Base-by-base conservation (phyloP, 2,888 invertebrate species). In the Argyresthia albistria region DNA sequence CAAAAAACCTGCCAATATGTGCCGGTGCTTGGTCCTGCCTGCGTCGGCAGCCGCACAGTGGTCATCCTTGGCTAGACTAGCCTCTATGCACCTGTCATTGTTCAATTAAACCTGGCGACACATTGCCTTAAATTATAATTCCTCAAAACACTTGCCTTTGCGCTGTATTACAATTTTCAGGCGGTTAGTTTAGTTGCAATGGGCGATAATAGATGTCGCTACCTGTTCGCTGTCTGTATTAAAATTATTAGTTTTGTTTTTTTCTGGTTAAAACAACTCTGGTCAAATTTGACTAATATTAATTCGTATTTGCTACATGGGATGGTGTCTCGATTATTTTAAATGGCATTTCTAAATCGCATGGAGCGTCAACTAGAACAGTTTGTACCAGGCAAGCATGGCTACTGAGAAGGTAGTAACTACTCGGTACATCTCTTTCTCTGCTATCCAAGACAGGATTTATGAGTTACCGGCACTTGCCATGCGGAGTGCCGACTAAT, bases 361-460 rank as follows among this genome's bases (percentile, higher is more conserved):
- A 75, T 63, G 76, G 78, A 82, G 78, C 86, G 82, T 87, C 86
- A 87, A 86, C 80, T 87, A 82, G 87, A 87, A 86, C 87, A 86
- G 76, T 68, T 59, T 57, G 65, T 80, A 86, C 84, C 59, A 83
- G 82, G 87, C 57, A 54, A 58, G 48, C 76, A 86, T 67, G 72
- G 60, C 45, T 56, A 42, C 43, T 35, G 51, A 35, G 46, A 25
- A 46, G 46, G 4, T 46, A 14, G 45, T 16, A 10, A 9, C 15
- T 6, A 16, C 45, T 16, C 16, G 14, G 25, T 6, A 25, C 25
- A 25, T 25, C 25, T 25, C 25, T 25, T 25, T 2, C 25, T 25
- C 25, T 4, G 6, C 25, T 25, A 6, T 25, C 25, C 25, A 25
- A 25, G 25, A 25, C 25, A 25, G 25, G 25, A 2, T 25, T 25